These are phyloP conservation scores for Pelobates cultripes DNA, from an alignment of 2,797 vertebrate species.

Conservation along the genomic window DNA sequence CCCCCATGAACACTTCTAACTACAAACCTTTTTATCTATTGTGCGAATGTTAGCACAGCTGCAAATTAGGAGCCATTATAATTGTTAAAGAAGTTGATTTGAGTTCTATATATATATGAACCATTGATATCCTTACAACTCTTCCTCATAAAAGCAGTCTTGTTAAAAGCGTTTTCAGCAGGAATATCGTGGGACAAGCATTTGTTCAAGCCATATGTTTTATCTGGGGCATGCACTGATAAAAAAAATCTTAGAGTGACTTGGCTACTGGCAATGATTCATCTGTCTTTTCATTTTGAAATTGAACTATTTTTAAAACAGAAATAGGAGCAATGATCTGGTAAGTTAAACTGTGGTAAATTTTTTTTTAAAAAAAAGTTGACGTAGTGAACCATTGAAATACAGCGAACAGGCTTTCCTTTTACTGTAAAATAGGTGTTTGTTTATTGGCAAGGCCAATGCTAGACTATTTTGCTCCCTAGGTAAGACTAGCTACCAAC, in stretches of 20 bases:
- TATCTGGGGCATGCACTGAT: slow-evolving; percentile 9
- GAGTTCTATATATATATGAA: not conserved
- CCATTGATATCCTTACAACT: not conserved
- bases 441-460: no score
- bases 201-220: slow-evolving; percentile 7
- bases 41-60: not conserved
- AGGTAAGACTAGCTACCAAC: no score
- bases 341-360: no score
- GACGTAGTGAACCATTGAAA: no score
- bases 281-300: slow-evolving; percentile 12
- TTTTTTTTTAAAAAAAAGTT: no score
- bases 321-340: no score
- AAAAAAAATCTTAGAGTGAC: not conserved
- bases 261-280: not conserved
- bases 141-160: slow-evolving; percentile 10
- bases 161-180: slow-evolving; percentile 5
- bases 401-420: no score
- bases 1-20: no score
- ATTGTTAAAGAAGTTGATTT: not conserved
- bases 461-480: no score
- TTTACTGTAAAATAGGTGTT: no score
- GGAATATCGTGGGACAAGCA: not conserved
- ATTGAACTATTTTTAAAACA: not conserved
- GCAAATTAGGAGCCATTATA: not conserved
- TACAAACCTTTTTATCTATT: not conserved